Base-by-base conservation (phyloP, 1,140 invertebrate species). In the Eurosta solidaginis region DNA sequence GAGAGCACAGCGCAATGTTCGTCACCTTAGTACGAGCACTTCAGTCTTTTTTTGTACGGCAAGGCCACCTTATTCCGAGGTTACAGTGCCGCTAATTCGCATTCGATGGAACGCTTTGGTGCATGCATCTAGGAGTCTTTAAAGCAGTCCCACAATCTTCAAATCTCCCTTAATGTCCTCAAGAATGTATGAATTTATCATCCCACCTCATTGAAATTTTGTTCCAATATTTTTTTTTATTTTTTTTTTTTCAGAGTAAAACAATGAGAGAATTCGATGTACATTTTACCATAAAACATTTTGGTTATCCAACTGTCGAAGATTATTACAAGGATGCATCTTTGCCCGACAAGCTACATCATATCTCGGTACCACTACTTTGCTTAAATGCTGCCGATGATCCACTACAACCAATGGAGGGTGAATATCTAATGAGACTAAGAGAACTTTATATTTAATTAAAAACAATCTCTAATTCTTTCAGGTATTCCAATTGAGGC, bases 311-410 rank as follows among this genome's bases (percentile, higher is more conserved):
- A 79, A 91, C 92, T 79, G 93, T 93, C 45, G 91, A 94, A n/a
- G 93, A 94, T 42, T 97, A 97, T 85, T 97, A 97, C 85, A 87
- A 88, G 45, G 91, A 91, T 68, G 94, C 95, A 3, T 91, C 92
- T 50, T 88, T 96, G 54, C 92, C 94, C 80, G 91, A 93, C 80
- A 95, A 95, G 88, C 87, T 95, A 78, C 89, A 92, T 79, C 85
- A 89, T 17, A 92, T 96, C 47, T 89, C 91, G 75, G 90, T 93
- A 68, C 95, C 95, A 47, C 88, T 93, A 77, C 89, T 96, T 14
- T 94, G 93, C 82, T 89, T 96, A 3, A 95, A 91, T 85, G 94
- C 95, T 29, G 94, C 93, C 2, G 95, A 96, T 89, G 95, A 96
- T 88, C 94, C 95, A 1, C 96, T 96, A 88, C 93, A 94, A 84